phyloP scores from a whole-genome alignment of 2,888 invertebrate species.

The Agrochola lychnidis region DNA sequence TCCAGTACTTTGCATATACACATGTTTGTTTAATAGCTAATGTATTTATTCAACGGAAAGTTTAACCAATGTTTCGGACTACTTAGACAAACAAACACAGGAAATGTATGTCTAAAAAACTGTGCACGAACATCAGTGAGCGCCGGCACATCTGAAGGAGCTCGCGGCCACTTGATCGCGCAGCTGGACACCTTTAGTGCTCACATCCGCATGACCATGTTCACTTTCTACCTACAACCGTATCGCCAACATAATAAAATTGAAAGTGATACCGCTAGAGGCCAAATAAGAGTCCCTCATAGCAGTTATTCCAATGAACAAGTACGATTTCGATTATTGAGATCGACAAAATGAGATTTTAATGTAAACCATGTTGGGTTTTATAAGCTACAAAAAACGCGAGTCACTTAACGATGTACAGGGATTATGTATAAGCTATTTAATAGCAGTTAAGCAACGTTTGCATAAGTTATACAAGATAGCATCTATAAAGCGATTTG shows the following conservation, averaged over 20 bases:
- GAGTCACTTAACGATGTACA: slow-evolving; percentile 32
- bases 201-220: slow-evolving; percentile 70
- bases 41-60: slow-evolving; percentile 53
- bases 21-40: slow-evolving; percentile 38
- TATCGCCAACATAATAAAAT: slow-evolving; percentile 72
- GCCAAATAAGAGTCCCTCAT: slow-evolving; percentile 58
- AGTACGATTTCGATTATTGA: slow-evolving; percentile 51
- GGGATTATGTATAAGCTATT: slow-evolving; percentile 51
- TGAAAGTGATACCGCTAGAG: slow-evolving; percentile 71
- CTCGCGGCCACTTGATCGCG: slow-evolving; percentile 66
- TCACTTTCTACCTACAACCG: slow-evolving; percentile 77
- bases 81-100: slow-evolving; percentile 56
- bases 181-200: slow-evolving; percentile 72
- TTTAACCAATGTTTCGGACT: slow-evolving; percentile 42
- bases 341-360: slow-evolving; percentile 54
- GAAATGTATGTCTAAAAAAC: slow-evolving; percentile 53
- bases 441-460: slow-evolving; percentile 47
- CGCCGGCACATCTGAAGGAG: slow-evolving; percentile 48
- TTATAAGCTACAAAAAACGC: slow-evolving; percentile 40
- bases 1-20: slow-evolving; percentile 35
- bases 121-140: slow-evolving; percentile 44
- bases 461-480: slow-evolving; percentile 51
- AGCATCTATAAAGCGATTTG: slow-evolving; percentile 42
- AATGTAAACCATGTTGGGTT: slow-evolving; percentile 44
- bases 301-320: slow-evolving; percentile 46